Base-by-base conservation (phyloP, 2,797 vertebrate species). In the Chrosomus eos region DNA sequence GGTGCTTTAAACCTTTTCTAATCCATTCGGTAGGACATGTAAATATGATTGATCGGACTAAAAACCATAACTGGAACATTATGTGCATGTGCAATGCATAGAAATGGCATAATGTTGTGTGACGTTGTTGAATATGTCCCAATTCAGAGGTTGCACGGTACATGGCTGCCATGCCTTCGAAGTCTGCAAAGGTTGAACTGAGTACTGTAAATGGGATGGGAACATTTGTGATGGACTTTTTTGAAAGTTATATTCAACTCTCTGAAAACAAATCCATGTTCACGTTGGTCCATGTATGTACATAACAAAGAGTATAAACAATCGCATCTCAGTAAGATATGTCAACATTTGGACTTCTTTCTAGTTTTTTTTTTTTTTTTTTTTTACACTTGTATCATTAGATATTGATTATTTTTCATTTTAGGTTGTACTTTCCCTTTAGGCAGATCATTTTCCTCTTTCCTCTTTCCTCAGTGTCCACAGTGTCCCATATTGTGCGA, bases 401-500 rank as follows among this genome's bases (percentile, higher is more conserved):
- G 18, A 51, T 51, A 51, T 51, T 53, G 23, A 26, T 60, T 1
- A 64, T 2, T 64, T 64, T 64, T 64, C 4, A 64, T 31, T 64
- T 31, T 33, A 66, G n/a, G 1, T 10, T 60, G 4, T 13, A 26
- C 55, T 60, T 13, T 60, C 55, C 55, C 55, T 60, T 31, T 3
- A 23, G 21, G 31, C 11, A 36, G 31, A n/a, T 75, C 5, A 33
- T 53, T 18, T 14, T 81, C 7, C 51, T n/a, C 31, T 51, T n/a
- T n/a, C n/a, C n/a, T n/a, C n/a, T n/a, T n/a, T n/a, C n/a, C n/a
- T n/a, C n/a, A n/a, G n/a, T n/a, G n/a, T n/a, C n/a, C n/a, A n/a
- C 60, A 33, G 75, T 48, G 58, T 70, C 71, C 58, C 66, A 83
- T 48, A 81, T 70, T 62, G 21, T 76, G 58, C 23, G 40, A 43